Base-by-base conservation (phyloP, 2,888 invertebrate species). In the Sarcophaga variegata region DNA sequence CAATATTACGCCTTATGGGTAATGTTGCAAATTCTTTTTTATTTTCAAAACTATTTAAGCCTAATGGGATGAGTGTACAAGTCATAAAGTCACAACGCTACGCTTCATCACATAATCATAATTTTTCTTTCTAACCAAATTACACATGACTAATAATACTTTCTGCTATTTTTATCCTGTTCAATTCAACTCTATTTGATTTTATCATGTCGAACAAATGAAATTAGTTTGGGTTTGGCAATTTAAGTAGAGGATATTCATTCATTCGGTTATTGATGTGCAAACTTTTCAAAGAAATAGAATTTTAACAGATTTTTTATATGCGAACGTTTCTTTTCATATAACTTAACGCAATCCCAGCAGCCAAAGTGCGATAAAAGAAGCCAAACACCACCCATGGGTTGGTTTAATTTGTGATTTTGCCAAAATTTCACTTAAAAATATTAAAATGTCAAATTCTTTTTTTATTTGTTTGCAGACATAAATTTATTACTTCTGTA, bases 1-100 rank as follows among this genome's bases (percentile, higher is more conserved):
- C 63, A 80, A 72, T 84, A 87, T 87, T 87, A 87, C 83, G 84
- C 81, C 84, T 82, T 84, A 87, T 84, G 87, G 78, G 72, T 87
- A 84, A 79, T 84, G 45, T 76, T 81, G 78, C 71, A 82, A 75
- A 71, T 70, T 72, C 54, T 77, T 78, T 54, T 4, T 45, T 81
- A 70, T 85, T 81, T 72, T 60, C 54, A n/a, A 63, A 49, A 72
- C 27, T 77, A 76, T 77, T 85, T 76, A 81, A 70, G 72, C 27
- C 77, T 70, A 81, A 76, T 81, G 83, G 81, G 63, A 81, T 81
- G 83, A 77, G 69, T 78, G 54, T 37, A 37, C 83, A 59, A 77
- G 72, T 75, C 62, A 64, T 62, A 78, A 87, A 87, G 75, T 87
- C 81, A 76, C 74, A 78, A 14, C n/a, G 25, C 25, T 54, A 37